phyloP scores from a whole-genome alignment of 2,888 invertebrate genomes.

The Orthosia gracilis region DNA sequence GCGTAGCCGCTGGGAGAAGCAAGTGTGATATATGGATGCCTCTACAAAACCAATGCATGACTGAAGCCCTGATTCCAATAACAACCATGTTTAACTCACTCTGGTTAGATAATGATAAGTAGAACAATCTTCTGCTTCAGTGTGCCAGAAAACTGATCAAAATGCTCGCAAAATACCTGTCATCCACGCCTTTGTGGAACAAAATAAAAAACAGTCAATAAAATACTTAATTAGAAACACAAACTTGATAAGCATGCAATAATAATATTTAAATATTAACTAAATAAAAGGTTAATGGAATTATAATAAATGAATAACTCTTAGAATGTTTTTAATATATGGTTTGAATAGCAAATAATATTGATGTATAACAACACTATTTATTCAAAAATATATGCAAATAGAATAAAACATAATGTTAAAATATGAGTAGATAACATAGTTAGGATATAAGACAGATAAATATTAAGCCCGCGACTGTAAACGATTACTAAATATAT shows the following conservation, averaged over 20 bases:
- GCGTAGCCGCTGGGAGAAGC: too few relatives aligned
- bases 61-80: conserved; percentile 57
- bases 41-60: conserved; percentile 38
- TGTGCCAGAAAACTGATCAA: conserved; percentile 75
- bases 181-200: conserved; percentile 77
- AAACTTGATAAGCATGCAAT: conserved; percentile 24
- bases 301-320: not conserved
- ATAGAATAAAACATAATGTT: not conserved
- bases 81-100: conserved; percentile 71
- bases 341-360: not conserved
- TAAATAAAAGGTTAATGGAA: not conserved
- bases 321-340: conserved; percentile 9
- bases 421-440: not conserved
- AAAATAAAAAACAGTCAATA: conserved; percentile 70
- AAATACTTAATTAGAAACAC: conserved; percentile 39
- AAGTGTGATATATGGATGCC: conserved; percentile 50
- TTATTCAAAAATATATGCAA: not conserved
- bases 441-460: not conserved
- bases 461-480: not conserved
- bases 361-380: not conserved
- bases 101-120: conserved; percentile 65
- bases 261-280: conserved; percentile 1
- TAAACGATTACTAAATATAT: not conserved
- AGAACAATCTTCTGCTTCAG: conserved; percentile 70
- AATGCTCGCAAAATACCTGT: conserved; percentile 75